Percentiles rank a stretch among this genome's conserved stretches.
These are phyloP conservation scores for Lophura nycthemera DNA, from an alignment of 2,113 vertebrate genomes.

Conservation along the genomic window DNA sequence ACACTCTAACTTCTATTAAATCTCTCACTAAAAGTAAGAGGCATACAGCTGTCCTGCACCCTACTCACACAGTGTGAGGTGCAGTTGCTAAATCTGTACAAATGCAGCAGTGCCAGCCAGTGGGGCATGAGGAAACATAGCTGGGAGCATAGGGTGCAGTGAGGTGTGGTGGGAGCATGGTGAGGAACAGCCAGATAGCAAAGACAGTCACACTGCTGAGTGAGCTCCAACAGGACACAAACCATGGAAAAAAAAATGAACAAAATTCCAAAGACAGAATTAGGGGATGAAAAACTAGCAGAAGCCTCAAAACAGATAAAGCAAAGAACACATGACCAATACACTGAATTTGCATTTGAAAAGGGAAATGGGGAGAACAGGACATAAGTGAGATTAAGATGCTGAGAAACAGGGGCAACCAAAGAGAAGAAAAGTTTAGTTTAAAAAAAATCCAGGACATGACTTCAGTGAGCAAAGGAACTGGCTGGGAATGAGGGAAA, in stretches of 20 bases:
- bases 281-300: not conserved
- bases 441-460: not conserved
- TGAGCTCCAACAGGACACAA: not conserved
- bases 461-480: not conserved
- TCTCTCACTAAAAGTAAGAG: not conserved
- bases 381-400: not conserved
- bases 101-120: fast-evolving
- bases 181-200: not conserved
- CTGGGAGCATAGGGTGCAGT: not conserved
- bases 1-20: not conserved
- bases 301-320: not conserved
- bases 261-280: not conserved
- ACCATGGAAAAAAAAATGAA: not conserved
- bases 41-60: not conserved
- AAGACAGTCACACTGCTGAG: not conserved
- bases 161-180: not conserved
- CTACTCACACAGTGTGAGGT: not conserved
- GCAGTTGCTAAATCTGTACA: not conserved
- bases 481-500: not conserved
- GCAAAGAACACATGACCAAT: not conserved
- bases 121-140: not conserved
- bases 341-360: not conserved
- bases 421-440: not conserved
- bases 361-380: not conserved
- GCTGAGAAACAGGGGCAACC: not conserved